These are phyloP conservation scores for Hydroisotoma schaefferi DNA, from an alignment of 2,888 invertebrate species.

Conservation along the genomic window DNA sequence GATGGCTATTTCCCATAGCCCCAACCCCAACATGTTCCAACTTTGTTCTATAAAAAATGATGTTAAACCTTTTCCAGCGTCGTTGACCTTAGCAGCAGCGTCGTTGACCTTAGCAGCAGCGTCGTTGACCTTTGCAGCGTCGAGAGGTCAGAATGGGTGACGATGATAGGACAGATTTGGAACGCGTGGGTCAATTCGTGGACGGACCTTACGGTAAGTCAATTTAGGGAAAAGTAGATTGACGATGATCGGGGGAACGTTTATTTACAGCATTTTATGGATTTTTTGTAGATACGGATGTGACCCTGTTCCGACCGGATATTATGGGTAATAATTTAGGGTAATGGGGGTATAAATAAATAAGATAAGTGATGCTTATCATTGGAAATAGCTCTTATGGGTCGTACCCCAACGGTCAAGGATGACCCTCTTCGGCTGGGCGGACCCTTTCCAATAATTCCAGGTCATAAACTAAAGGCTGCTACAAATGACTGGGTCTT, in stretches of 20 bases:
- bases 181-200: slow-evolving; percentile 40
- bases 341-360: too few relatives aligned
- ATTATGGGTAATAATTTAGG: too few relatives aligned
- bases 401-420: slow-evolving; percentile 31
- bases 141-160: slow-evolving; percentile 16
- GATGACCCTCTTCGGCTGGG: slow-evolving; percentile 38
- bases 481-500: slow-evolving; percentile 47
- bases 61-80: too few relatives aligned
- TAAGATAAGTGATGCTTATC: too few relatives aligned
- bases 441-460: slow-evolving; percentile 36
- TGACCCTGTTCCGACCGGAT: slow-evolving; percentile 39
- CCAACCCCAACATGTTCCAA: too few relatives aligned
- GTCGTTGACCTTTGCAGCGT: background rate
- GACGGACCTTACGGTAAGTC: slow-evolving; percentile 42
- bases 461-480: slow-evolving; percentile 44
- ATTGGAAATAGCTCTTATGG: slow-evolving; percentile 36
- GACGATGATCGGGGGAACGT: background rate
- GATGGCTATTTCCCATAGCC: too few relatives aligned
- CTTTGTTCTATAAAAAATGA: too few relatives aligned
- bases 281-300: slow-evolving; percentile 36
- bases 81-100: background rate
- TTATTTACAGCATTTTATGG: background rate
- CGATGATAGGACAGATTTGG: slow-evolving; percentile 41
- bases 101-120: background rate
- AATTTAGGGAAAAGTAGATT: background rate